phyloP scores from a whole-genome alignment of 2,113 vertebrate genomes.

The Calidris pygmaea region DNA sequence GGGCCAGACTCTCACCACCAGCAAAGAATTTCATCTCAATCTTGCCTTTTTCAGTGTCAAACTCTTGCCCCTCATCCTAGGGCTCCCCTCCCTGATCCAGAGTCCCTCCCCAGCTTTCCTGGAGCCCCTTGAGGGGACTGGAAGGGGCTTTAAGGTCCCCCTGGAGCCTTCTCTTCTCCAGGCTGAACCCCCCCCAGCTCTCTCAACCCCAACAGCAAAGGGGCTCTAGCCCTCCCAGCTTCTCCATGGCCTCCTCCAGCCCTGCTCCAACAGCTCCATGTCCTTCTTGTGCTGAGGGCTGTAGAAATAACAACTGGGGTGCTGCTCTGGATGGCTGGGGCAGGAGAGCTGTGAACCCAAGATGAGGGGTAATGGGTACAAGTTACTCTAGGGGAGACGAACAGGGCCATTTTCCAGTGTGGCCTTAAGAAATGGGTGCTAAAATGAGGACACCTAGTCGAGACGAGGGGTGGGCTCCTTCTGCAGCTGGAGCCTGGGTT shows the following conservation, averaged over 20 bases:
- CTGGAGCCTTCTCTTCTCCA: background rate
- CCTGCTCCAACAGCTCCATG: too few species aligned
- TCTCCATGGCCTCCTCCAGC: background rate
- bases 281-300: too few species aligned
- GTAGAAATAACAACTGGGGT: background rate
- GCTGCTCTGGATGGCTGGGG: background rate
- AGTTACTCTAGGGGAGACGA: background rate
- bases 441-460: background rate
- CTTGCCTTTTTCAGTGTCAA: too few species aligned
- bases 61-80: too few species aligned
- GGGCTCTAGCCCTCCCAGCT: background rate
- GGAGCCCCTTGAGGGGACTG: too few species aligned
- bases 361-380: background rate
- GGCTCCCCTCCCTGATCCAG: too few species aligned
- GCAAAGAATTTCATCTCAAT: background rate
- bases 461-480: accelerated
- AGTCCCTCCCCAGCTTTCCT: too few species aligned
- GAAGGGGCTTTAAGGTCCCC: too few species aligned
- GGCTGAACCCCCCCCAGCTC: background rate
- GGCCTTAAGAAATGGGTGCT: background rate
- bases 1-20: background rate
- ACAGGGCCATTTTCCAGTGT: background rate
- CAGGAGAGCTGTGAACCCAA: background rate
- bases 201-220: background rate
- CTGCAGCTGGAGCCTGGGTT: background rate